phyloP scores from a whole-genome alignment of 2,797 vertebrate genomes.

The Semaprochilodus insignis region DNA sequence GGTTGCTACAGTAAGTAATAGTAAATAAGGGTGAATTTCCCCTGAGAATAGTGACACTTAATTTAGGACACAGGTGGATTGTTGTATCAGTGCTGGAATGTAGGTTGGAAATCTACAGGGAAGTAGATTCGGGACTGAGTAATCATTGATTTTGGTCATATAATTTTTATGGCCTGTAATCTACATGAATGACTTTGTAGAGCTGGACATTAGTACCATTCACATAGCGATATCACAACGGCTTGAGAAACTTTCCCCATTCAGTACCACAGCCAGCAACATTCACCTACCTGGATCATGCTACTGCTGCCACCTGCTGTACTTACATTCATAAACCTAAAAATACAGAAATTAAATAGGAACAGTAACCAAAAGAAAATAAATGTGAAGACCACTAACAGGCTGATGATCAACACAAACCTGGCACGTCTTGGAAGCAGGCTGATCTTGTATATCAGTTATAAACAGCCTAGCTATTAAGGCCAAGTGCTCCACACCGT shows the following conservation, averaged over 20 bases:
- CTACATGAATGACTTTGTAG: too few species aligned
- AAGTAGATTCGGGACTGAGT: too few species aligned
- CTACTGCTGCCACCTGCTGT: conserved; percentile 70
- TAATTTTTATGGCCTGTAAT: too few species aligned
- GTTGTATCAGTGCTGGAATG: not conserved
- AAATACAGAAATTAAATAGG: not conserved
- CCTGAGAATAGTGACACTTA: too few species aligned
- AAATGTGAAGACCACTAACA: not conserved
- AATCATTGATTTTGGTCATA: too few species aligned
- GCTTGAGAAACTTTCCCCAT: not conserved
- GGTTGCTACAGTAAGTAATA: too few species aligned
- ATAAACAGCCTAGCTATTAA: not conserved
- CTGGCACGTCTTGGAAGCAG: not conserved
- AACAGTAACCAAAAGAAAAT: not conserved
- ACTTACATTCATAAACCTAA: not conserved
- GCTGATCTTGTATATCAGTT: not conserved
- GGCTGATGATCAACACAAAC: not conserved
- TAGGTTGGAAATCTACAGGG: too few species aligned
- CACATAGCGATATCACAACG: not conserved
- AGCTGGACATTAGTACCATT: too few species aligned
- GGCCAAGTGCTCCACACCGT: too few species aligned
- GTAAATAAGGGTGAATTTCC: too few species aligned
- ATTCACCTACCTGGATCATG: not conserved
- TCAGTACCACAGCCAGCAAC: conserved; percentile 46
- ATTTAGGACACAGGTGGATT: too few species aligned